Evolutionary conservation across 2,888 invertebrate species (phyloP).

Genomic region (Adelognathus sp.): DNA sequence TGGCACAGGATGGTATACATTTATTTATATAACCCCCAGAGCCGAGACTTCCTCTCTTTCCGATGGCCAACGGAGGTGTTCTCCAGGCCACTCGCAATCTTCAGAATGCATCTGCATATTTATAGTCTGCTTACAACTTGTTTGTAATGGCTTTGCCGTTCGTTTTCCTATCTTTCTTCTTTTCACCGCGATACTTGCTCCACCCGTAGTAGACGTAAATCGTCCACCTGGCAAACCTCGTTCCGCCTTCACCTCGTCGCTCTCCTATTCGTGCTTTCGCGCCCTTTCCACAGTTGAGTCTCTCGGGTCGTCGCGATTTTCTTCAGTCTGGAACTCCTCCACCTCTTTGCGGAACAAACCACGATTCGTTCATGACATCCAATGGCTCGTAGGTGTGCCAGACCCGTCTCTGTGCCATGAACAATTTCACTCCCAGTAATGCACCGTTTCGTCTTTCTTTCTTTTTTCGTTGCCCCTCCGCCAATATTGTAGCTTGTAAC

Average conservation of each 20-base stretch:
- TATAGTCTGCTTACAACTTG: conserved; percentile 62
- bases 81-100: conserved; percentile 57
- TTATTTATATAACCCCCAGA: conserved; percentile 28
- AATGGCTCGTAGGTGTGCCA: background rate
- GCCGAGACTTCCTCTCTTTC: conserved; percentile 34
- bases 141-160: conserved; percentile 52
- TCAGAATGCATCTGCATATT: conserved; percentile 62
- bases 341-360: conserved; percentile 12
- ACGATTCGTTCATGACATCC: conserved; percentile 40
- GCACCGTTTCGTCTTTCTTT: background rate
- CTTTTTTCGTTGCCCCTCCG: conserved; percentile 3
- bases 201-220: conserved; percentile 40
- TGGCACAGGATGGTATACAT: conserved; percentile 37
- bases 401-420: background rate
- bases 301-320: conserved; percentile 8
- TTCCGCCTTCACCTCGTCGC: background rate
- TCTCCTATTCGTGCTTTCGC: conserved; percentile 4
- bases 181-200: conserved; percentile 15
- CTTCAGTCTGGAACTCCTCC: conserved; percentile 28
- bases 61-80: conserved; percentile 49
- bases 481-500: background rate
- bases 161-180: conserved; percentile 7
- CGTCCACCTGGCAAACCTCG: conserved; percentile 52
- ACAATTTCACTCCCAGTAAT: conserved; percentile 45
- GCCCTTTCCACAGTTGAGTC: background rate